Conservation (phyloP, 2,888 invertebrate genomes). For the Drymonia ruficornis region DNA sequence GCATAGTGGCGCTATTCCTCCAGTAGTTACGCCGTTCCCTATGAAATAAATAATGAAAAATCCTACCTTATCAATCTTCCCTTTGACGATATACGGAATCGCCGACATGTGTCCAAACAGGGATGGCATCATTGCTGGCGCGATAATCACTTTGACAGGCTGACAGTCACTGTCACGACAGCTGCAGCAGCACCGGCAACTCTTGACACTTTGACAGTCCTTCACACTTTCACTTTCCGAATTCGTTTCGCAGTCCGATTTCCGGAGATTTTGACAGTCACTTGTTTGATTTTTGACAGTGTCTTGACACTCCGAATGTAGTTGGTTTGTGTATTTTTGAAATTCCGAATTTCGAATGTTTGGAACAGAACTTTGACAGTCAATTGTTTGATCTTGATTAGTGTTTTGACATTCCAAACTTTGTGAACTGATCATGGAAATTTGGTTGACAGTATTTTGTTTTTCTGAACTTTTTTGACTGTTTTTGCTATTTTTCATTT, state of each 20-base stretch:
- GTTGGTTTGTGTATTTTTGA: neutral
- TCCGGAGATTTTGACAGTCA: neutral
- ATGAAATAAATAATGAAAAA: no score
- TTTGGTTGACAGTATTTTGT: slow-evolving; percentile 34
- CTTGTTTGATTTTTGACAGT: neutral
- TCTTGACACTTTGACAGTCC: slow-evolving; percentile 24
- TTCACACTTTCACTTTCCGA: neutral
- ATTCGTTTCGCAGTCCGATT: neutral
- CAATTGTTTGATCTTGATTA: neutral
- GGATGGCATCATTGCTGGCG: slow-evolving; percentile 75
- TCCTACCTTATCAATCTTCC: slow-evolving; percentile 66
- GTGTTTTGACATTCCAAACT: slow-evolving; percentile 14
- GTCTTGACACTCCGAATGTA: neutral
- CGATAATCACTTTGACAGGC: slow-evolving; percentile 71
- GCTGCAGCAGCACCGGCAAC: slow-evolving; percentile 40
- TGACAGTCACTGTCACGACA: slow-evolving; percentile 34
- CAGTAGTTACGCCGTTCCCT: no score
- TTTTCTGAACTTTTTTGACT: slow-evolving; percentile 7
- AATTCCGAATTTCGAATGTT: neutral
- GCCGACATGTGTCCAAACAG: slow-evolving; percentile 64
- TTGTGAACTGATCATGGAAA: slow-evolving; percentile 50
- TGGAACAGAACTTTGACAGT: neutral
- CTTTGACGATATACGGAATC: slow-evolving; percentile 66
- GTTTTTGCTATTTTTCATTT: slow-evolving; percentile 17
- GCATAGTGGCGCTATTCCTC: no score